phyloP scores from a whole-genome alignment of 1,140 invertebrate genomes.

The Rhopalosiphum maidis region DNA sequence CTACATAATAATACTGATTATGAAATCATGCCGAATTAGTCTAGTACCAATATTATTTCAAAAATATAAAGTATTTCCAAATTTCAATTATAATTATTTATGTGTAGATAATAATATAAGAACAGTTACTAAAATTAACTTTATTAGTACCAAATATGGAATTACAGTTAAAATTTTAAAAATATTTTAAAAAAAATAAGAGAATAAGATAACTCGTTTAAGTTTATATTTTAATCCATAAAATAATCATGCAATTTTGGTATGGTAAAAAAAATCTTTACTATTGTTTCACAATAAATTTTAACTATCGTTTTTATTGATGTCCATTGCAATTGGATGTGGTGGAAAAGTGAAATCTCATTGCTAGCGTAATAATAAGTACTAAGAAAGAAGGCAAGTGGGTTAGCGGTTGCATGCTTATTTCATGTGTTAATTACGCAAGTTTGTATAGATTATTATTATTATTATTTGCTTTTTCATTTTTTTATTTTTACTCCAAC shows the following conservation, averaged over 20 bases:
- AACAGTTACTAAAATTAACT: not conserved
- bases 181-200: not conserved
- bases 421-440: slow-evolving; percentile 36
- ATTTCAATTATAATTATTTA: not conserved
- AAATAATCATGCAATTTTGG: not conserved
- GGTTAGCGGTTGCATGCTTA: slow-evolving; percentile 49
- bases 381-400: slow-evolving; percentile 43
- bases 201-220: not conserved
- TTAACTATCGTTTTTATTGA: not conserved
- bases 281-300: not conserved
- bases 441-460: slow-evolving; percentile 9
- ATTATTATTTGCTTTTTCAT: not conserved
- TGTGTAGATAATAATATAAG: not conserved
- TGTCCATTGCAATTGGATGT: slow-evolving; percentile 11
- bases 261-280: not conserved
- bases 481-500: not conserved
- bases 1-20: not conserved
- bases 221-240: not conserved
- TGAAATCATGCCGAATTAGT: not conserved
- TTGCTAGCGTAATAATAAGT: slow-evolving; percentile 49
- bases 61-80: not conserved
- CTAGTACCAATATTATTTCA: not conserved
- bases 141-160: not conserved
- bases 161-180: not conserved
- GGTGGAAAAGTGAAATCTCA: slow-evolving; percentile 53